A percentile compares a stretch with the other conserved stretches of the same genome.
These are phyloP conservation scores for Trachymyrmex septentrionalis DNA, from an alignment of 1,140 invertebrate species.

Conservation along the genomic window DNA sequence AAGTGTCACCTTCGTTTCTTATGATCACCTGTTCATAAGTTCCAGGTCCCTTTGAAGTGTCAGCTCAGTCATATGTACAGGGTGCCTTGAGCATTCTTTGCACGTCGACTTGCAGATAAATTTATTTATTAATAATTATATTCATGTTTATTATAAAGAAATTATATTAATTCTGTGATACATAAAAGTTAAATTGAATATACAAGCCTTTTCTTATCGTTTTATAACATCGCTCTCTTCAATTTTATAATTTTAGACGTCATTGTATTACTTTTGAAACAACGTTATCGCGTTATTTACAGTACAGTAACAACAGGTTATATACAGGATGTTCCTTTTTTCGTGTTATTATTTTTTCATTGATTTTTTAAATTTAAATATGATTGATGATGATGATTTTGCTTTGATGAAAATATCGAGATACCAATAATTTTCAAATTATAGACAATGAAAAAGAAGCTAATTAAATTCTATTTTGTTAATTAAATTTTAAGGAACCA, in stretches of 20 bases:
- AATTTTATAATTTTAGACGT: background rate
- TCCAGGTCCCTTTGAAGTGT: background rate
- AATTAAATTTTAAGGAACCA: background rate
- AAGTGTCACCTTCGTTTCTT: constrained; percentile 42
- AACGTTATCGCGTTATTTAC: background rate
- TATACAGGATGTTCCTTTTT: background rate
- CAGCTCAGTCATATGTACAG: background rate
- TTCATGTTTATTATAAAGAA: background rate
- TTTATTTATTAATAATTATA: background rate
- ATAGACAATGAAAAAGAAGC: background rate
- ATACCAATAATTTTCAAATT: background rate
- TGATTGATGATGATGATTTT: no score
- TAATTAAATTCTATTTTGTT: background rate
- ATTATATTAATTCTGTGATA: background rate
- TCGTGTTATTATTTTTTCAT: background rate
- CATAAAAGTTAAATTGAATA: background rate
- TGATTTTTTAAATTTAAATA: background rate
- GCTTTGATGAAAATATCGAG: background rate
- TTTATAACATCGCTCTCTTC: background rate
- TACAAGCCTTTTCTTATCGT: background rate
- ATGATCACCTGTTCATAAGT: background rate
- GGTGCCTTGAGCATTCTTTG: background rate
- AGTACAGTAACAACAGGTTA: background rate
- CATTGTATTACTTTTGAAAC: background rate
- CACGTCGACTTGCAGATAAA: background rate